phyloP scores from a whole-genome alignment of 92 coral and sea anemone species.

The Porites evermanni region DNA sequence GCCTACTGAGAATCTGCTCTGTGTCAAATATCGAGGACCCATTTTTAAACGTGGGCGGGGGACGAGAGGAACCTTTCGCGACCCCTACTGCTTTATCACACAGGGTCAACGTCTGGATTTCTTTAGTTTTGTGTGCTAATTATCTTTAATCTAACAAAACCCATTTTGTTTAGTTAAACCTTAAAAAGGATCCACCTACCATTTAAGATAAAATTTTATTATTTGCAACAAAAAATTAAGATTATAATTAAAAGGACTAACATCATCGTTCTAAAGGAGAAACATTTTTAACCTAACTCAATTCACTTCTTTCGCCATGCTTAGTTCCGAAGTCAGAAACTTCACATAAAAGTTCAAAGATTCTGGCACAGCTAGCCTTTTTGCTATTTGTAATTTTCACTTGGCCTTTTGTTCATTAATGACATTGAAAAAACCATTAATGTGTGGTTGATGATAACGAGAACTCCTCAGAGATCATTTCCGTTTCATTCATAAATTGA shows the following conservation, averaged over 20 bases:
- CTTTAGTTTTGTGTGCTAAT: neutral
- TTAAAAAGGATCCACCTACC: neutral
- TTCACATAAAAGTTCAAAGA: neutral
- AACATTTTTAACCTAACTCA: no score
- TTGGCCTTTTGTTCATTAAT: neutral
- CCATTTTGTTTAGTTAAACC: no score
- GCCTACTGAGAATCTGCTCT: conserved; percentile 14
- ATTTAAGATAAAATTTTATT: no score
- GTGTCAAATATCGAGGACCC: conserved; percentile 21
- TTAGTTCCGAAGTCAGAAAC: neutral
- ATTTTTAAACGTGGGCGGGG: conserved; percentile 2
- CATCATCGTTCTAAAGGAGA: no score
- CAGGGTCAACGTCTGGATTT: neutral
- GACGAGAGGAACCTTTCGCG: neutral
- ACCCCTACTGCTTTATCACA: conserved; percentile 6
- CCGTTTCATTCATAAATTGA: conserved; percentile 21
- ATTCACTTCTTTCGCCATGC: neutral
- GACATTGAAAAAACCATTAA: neutral
- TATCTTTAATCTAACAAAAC: no score
- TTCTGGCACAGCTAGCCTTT: neutral
- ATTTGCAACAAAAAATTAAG: neutral
- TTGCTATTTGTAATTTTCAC: neutral
- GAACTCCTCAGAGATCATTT: neutral
- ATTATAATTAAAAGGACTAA: no score
- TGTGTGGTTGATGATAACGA: neutral